Conservation (phyloP, 2,797 vertebrate species). For the Pristis pectinata region DNA sequence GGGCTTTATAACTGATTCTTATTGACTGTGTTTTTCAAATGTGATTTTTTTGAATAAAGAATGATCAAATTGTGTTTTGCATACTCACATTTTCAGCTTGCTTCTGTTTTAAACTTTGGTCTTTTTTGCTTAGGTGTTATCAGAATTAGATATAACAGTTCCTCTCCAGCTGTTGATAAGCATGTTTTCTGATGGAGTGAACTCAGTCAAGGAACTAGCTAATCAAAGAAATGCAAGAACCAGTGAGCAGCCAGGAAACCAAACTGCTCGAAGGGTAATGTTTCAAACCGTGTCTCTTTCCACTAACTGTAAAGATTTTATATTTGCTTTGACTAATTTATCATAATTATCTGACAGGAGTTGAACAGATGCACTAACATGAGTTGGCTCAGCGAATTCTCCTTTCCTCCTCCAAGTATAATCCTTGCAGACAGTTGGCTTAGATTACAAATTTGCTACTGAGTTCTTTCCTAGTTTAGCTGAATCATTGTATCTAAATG, state of each 20-base stretch:
- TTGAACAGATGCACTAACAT: background rate
- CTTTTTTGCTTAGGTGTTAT: conserved; percentile 73
- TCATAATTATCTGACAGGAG: background rate
- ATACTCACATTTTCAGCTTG: background rate
- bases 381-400: background rate
- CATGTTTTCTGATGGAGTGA: conserved; percentile 98
- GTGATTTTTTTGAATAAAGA: no score
- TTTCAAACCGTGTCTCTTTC: conserved; percentile 36
- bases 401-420: background rate
- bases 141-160: conserved; percentile 93
- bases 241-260: conserved; percentile 72
- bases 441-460: background rate
- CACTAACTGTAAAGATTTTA: background rate
- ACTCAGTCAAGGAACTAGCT: conserved; percentile 93
- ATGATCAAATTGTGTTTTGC: no score
- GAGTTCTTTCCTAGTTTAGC: background rate
- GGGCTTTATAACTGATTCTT: no score
- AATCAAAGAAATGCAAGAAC: conserved; percentile 85
- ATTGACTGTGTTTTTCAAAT: no score
- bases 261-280: conserved; percentile 81
- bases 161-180: conserved; percentile 91
- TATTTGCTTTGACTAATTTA: background rate
- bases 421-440: background rate
- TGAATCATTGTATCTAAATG: background rate
- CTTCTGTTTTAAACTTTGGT: conserved; percentile 32